phyloP scores from a whole-genome alignment of 2,797 vertebrate genomes.

The Lagocephalus sceleratus region DNA sequence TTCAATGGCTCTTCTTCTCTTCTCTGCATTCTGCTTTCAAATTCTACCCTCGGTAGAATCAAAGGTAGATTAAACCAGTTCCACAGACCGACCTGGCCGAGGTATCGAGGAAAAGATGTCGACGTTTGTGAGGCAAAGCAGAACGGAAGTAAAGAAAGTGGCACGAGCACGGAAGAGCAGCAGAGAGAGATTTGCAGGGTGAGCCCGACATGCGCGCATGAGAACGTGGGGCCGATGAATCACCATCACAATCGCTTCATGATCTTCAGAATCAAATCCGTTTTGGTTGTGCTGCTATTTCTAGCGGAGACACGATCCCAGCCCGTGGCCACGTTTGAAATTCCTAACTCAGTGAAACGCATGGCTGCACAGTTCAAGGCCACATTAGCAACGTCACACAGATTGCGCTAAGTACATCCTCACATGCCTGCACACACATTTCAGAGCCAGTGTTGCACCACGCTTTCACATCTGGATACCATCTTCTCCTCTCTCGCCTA shows the following conservation, averaged over 20 bases:
- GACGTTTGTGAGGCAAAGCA: neutral
- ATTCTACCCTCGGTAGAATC: no score
- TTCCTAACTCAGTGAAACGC: slow-evolving; percentile 30
- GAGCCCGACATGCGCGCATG: neutral
- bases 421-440: slow-evolving; percentile 28
- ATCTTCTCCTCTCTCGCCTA: slow-evolving; percentile 58
- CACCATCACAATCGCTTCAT: neutral
- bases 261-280: neutral
- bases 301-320: slow-evolving; percentile 34
- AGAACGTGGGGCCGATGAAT: slow-evolving; percentile 4
- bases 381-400: slow-evolving; percentile 41
- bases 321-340: neutral
- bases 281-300: slow-evolving; percentile 19
- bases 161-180: neutral
- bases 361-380: slow-evolving; percentile 56
- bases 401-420: slow-evolving; percentile 24
- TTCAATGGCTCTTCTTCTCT: slow-evolving; percentile 1
- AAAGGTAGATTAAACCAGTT: neutral
- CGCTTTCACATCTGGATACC: slow-evolving; percentile 73
- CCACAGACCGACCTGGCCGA: slow-evolving; percentile 50
- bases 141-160: no score
- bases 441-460: slow-evolving; percentile 42
- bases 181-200: no score
- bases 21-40: neutral
- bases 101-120: neutral